Base-by-base conservation (phyloP, 2,797 vertebrate genomes). In the Melanotaenia trifasciata region DNA sequence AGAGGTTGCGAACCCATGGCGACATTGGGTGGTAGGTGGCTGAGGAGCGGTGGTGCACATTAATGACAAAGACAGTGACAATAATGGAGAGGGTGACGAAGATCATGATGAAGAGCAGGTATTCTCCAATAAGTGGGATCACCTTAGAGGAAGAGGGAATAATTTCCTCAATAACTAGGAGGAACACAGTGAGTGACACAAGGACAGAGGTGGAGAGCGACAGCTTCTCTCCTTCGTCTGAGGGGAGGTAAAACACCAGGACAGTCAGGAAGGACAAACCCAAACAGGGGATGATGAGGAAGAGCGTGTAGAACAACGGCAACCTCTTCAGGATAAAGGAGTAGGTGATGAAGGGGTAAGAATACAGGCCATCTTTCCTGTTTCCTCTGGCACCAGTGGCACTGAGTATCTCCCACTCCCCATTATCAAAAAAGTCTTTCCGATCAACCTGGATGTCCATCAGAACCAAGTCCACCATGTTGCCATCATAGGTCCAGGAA, bases 71-170 rank as follows among this genome's bases (percentile, higher is more conserved):
- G 62, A 99, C 96, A 0, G 98, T 99, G 79, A 99, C 96, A 0
- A 99, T 97, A 84, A 99, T 98, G 0, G 98, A 99, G 36, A 99
- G 94, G 0, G 97, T 99, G 56, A 99, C 98, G n/a, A 99, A 99
- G 88, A 99, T 97, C 98, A 99, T 99, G 82, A 99, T 99, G 90
- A 99, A 98, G 56, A 99, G 88, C 56, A 99, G 90, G 84, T 99
- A 99, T 79, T 99, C 97, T 33, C 98, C 97, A 0, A 99, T 99
- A 79, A 99, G 94, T 0, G 97, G 98, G 70, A 99, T 98, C 26
- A 98, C 97, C 89, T 98, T 99, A 47, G 98, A 99, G 72, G 98
- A 99, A 24, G 98, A 98, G 1, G 98, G 98, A 72, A 99, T 99
- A 86, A 99, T 99, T 91, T 99, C 98, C 73, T 99, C 98, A 70